A percentile compares a stretch with the other conserved stretches of the same genome.
Conservation (phyloP, 2,113 vertebrate genomes). For the Prionailurus bengalensis region DNA sequence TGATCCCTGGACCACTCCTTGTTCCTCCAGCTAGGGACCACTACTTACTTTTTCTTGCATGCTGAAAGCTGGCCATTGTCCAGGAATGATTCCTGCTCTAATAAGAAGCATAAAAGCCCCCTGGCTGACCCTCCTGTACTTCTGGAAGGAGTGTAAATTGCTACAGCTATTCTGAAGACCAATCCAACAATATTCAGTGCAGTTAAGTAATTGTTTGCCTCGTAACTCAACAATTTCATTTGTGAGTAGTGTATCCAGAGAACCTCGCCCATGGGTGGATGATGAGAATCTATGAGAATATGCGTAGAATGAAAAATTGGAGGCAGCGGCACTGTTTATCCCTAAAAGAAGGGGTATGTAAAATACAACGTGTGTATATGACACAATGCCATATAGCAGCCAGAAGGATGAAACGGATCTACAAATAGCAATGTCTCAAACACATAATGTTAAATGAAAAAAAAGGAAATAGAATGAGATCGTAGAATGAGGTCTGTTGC, state of each 20-base stretch:
- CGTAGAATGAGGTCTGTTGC: neutral
- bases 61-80: neutral
- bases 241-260: slow-evolving; percentile 37
- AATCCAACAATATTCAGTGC: neutral
- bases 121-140: neutral
- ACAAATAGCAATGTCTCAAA: slow-evolving; percentile 55
- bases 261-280: neutral
- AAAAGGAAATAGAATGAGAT: neutral
- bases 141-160: neutral
- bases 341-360: slow-evolving; percentile 24
- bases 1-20: neutral
- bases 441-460: neutral
- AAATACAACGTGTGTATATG: neutral
- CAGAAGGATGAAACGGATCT: slow-evolving; percentile 58
- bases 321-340: slow-evolving; percentile 32
- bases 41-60: neutral
- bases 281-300: neutral
- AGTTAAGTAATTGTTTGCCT: neutral
- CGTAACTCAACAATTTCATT: neutral
- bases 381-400: slow-evolving; percentile 40
- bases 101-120: neutral
- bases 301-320: neutral
- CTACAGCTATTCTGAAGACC: neutral
- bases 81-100: neutral
- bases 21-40: neutral